Evolutionary conservation across 2,888 invertebrate species (phyloP), one percentile per base, ranked within the genome.

Genomic region (Idaea straminata): DNA sequence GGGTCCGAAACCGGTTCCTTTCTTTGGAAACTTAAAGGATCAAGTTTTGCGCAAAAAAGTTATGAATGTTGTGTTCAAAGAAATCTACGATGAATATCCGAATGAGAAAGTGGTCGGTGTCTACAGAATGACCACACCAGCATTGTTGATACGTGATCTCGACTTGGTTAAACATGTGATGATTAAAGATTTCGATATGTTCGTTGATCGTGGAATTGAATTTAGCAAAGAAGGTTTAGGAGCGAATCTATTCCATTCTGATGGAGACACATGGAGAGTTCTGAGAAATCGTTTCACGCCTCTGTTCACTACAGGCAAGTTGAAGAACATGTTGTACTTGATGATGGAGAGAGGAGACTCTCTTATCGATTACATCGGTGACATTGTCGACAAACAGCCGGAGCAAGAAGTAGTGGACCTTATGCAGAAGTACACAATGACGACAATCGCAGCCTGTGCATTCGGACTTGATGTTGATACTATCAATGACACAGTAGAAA

Each of bases 321-420:
- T 87, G 16, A 87, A 83, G 68, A 84, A 83, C 38, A 87, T 88
- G 87, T 75, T 84, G 35, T 72, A 83, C 67, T 67, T 88, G 13
- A 70, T 89, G 36, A 71, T 16, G 58, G 62, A 62, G 5, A 34
- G 13, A 47, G 13, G 59, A 57, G 59, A 57, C 25, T 16, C 35
- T 15, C 35, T 61, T 35, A 47, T 80, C 0, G 66, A 81, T 0
- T 73, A 82, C 58, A 15, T 86, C 0, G 68, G 70, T 0, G 61
- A 61, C 0, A 25, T 77, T 59, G 65, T 68, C 0, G 59, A 70
- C 1, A 61, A 69, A 4, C 59, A 75, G 0, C 57, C 76, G 0
- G 83, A 83, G 63, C 77, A 79, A 4, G 74, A 83, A 59, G n/a
- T 83, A 1, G 72, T 78, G 6, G 10, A 59, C 1, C 69, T 86